A percentile compares a stretch with the other conserved stretches of the same genome.
Evolutionary conservation across 92 coral and sea anemone genomes (phyloP).

Genomic region (Zoanthus sansibaricus): DNA sequence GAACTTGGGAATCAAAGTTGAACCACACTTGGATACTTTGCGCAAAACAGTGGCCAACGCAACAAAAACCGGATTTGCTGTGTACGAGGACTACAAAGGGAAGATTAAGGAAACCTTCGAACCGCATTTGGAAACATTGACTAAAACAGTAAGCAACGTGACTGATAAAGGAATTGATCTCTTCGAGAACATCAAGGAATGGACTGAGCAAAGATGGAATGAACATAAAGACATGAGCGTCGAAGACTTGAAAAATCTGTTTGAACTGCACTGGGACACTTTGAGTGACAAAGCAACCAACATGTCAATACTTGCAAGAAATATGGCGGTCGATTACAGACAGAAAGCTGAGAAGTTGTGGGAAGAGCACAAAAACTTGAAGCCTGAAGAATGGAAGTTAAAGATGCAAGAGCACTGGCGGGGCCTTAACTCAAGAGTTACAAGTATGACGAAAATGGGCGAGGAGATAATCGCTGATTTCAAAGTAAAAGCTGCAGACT

Average conservation of each 20-base stretch:
- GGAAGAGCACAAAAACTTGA: constrained; percentile 25
- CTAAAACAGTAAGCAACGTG: background rate
- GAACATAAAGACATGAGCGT: background rate
- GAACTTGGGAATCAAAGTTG: background rate
- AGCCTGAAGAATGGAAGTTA: constrained; percentile 5
- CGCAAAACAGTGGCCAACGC: background rate
- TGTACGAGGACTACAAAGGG: background rate
- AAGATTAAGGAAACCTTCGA: background rate
- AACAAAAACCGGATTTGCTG: background rate
- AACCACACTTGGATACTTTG: background rate
- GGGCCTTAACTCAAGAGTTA: background rate
- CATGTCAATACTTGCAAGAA: background rate
- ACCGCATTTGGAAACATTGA: background rate
- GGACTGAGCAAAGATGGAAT: background rate
- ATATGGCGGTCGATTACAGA: constrained; percentile 7
- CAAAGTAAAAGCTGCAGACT: background rate
- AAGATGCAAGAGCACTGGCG: background rate
- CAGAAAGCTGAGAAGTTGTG: constrained; percentile 20
- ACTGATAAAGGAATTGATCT: background rate
- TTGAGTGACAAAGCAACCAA: background rate
- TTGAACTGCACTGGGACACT: background rate
- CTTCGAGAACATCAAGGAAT: background rate
- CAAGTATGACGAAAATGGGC: constrained; percentile 24
- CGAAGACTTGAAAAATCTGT: background rate
- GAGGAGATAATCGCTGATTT: constrained; percentile 4